These are phyloP conservation scores for Crotophaga sulcirostris DNA, from an alignment of 2,113 vertebrate species.

Conservation along the genomic window DNA sequence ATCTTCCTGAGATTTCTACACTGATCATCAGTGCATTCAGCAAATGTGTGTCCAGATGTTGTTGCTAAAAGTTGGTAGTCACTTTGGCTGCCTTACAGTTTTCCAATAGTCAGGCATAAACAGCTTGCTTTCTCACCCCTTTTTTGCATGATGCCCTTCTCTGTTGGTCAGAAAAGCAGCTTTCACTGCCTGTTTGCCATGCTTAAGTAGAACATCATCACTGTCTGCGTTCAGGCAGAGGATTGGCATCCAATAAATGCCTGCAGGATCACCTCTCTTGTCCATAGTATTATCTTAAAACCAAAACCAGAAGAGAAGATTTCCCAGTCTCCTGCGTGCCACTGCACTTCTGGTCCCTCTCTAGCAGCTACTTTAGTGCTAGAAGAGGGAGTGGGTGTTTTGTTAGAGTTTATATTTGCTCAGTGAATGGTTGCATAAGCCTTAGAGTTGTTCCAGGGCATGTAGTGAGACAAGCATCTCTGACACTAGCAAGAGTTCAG, in stretches of 20 bases:
- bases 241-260: background rate
- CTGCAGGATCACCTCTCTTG: background rate
- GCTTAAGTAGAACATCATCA: background rate
- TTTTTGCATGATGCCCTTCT: background rate
- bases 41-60: background rate
- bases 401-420: background rate
- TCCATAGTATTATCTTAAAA: background rate
- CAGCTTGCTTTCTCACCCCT: background rate
- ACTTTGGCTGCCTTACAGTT: background rate
- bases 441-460: background rate
- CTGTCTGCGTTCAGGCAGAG: background rate
- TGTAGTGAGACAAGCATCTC: background rate
- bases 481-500: background rate
- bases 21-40: background rate
- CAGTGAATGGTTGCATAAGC: background rate
- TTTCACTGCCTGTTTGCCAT: background rate
- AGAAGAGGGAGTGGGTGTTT: background rate
- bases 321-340: background rate
- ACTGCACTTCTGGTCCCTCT: background rate
- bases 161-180: background rate
- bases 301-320: background rate
- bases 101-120: background rate
- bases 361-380: background rate
- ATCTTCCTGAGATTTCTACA: background rate
- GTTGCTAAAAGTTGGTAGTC: background rate